These are phyloP conservation scores for Cetonia aurata DNA, from an alignment of 2,888 invertebrate genomes.

Conservation along the genomic window DNA sequence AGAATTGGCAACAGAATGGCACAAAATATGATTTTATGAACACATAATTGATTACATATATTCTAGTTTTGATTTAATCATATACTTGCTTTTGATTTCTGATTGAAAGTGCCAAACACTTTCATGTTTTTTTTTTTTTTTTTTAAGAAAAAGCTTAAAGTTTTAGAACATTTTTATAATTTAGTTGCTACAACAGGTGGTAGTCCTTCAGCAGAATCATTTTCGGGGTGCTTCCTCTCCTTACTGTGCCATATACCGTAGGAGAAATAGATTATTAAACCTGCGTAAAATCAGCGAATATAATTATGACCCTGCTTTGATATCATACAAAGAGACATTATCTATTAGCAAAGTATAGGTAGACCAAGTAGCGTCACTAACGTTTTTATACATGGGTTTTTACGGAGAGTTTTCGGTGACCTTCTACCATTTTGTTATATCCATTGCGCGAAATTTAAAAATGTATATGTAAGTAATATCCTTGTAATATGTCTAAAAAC, in stretches of 20 bases:
- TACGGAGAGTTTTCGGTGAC: too few species aligned
- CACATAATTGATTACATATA: too few species aligned
- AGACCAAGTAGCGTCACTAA: too few species aligned
- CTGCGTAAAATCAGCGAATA: slow-evolving; percentile 65
- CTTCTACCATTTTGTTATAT: too few species aligned
- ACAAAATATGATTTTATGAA: background rate
- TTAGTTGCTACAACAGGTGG: slow-evolving; percentile 18
- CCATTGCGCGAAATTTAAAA: too few species aligned
- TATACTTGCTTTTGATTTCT: background rate
- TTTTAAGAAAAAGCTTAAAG: background rate
- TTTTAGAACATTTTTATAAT: slow-evolving; percentile 3
- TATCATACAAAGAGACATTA: too few species aligned
- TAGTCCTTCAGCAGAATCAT: background rate
- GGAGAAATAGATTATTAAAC: slow-evolving; percentile 86
- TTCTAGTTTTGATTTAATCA: background rate
- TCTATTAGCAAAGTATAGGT: too few species aligned
- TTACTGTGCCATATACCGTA: slow-evolving; percentile 87
- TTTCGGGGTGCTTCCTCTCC: slow-evolving; percentile 65
- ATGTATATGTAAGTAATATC: too few species aligned
- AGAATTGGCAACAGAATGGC: slow-evolving; percentile 1
- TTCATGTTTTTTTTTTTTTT: background rate
- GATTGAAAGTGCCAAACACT: too few species aligned
- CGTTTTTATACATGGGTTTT: too few species aligned
- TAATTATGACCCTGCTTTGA: too few species aligned
- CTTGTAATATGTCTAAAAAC: too few species aligned